phyloP scores from a whole-genome alignment of 2,888 invertebrate species.

The Orthosia incerta region DNA sequence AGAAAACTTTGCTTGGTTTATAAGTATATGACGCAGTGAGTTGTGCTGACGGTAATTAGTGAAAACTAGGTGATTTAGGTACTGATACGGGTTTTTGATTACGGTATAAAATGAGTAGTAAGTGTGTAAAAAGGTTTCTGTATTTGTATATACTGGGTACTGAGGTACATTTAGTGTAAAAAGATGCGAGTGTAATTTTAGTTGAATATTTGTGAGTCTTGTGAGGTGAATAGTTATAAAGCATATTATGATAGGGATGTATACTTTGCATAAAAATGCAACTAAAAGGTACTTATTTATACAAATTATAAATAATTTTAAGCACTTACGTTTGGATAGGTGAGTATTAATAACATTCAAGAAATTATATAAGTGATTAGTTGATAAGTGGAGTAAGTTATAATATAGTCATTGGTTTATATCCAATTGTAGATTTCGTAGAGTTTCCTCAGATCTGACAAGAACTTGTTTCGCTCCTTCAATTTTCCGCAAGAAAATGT shows the following conservation, averaged over 20 bases:
- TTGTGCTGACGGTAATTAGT: too few relatives aligned
- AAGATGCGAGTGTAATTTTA: too few relatives aligned
- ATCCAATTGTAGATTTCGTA: neutral
- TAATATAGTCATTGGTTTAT: neutral
- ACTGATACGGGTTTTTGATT: neutral
- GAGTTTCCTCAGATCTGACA: neutral
- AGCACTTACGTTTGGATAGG: neutral
- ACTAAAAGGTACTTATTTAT: neutral
- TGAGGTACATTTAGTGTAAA: too few relatives aligned
- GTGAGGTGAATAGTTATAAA: too few relatives aligned
- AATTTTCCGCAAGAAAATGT: neutral
- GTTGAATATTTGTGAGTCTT: too few relatives aligned
- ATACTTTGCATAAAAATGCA: neutral
- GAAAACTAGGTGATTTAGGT: neutral
- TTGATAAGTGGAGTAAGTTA: neutral
- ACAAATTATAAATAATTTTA: neutral
- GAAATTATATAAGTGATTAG: neutral
- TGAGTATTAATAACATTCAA: neutral
- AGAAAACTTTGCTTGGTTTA: neutral
- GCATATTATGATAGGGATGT: neutral
- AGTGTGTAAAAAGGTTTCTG: too few relatives aligned
- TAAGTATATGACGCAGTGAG: neutral
- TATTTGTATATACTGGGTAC: too few relatives aligned
- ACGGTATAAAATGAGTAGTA: too few relatives aligned
- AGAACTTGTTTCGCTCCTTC: conserved; percentile 2